These are phyloP conservation scores for Caranx ignobilis DNA, from an alignment of 2,113 vertebrate species.

Conservation along the genomic window DNA sequence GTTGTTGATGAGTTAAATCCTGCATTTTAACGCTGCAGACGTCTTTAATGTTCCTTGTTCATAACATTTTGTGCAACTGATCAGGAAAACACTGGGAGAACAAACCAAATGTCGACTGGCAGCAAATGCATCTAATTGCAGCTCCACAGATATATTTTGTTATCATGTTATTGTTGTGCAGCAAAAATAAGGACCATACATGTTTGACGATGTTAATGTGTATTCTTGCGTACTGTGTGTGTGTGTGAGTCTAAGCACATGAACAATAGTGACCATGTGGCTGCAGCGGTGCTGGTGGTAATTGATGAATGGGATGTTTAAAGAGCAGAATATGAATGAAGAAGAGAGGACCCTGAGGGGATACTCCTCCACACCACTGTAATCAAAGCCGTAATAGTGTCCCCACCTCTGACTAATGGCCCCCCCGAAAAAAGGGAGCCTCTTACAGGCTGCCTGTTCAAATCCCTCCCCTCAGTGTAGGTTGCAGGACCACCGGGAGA, in stretches of 20 bases:
- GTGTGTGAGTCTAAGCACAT: conserved; percentile 8
- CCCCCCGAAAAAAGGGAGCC: conserved; percentile 47
- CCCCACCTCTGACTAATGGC: conserved; percentile 71
- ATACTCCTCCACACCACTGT: conserved; percentile 47
- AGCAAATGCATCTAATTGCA: no score
- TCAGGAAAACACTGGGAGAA: no score
- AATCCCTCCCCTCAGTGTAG: conserved; percentile 16
- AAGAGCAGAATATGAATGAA: conserved; percentile 69
- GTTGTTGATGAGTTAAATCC: no score
- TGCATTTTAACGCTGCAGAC: no score
- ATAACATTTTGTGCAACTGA: no score
- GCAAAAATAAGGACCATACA: neutral
- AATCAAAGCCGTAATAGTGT: conserved; percentile 70
- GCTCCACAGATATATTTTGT: no score
- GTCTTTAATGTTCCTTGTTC: no score
- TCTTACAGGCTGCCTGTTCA: conserved; percentile 43
- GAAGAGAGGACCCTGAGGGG: conserved; percentile 49
- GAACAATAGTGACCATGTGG: conserved; percentile 46
- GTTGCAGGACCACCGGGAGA: conserved; percentile 28
- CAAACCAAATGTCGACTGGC: no score
- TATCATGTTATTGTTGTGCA: no score
- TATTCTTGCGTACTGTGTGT: conserved; percentile 16
- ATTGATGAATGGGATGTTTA: conserved; percentile 73
- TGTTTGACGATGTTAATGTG: conserved; percentile 20
- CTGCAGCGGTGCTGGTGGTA: conserved; percentile 37